These are phyloP conservation scores for Arremon aurantiirostris DNA, from an alignment of 2,797 vertebrate genomes.

Conservation along the genomic window DNA sequence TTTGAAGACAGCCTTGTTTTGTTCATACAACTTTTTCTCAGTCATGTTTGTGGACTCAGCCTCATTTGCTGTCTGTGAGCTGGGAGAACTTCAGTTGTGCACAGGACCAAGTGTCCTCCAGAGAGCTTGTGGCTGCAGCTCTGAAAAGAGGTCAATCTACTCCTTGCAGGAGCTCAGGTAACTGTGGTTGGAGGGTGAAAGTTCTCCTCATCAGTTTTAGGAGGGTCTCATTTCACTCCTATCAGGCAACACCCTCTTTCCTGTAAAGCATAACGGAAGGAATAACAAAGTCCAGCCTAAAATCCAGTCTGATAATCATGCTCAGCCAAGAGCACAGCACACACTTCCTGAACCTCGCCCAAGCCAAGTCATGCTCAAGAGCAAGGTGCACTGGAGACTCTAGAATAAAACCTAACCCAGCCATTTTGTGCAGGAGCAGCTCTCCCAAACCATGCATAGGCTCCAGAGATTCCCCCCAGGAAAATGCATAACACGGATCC, in stretches of 20 bases:
- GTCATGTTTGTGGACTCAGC: background rate
- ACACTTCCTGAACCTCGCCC: conserved; percentile 10
- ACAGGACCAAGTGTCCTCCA: background rate
- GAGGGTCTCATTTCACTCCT: background rate
- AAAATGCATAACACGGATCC: rapidly evolving
- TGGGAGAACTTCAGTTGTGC: background rate
- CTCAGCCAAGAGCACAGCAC: background rate
- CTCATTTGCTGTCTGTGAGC: background rate
- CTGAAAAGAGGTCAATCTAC: background rate
- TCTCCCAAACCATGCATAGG: background rate
- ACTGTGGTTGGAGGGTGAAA: background rate
- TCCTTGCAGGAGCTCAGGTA: background rate
- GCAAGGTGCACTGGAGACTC: background rate
- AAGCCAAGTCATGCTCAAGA: background rate
- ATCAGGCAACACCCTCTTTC: background rate
- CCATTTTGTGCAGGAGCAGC: background rate
- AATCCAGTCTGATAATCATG: background rate
- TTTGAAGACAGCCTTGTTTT: background rate
- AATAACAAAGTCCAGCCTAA: conserved; percentile 30
- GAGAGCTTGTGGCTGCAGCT: rapidly evolving
- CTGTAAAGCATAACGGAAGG: background rate
- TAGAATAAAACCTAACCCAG: background rate
- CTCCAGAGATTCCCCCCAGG: background rate
- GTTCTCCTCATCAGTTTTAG: background rate
- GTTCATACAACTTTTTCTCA: background rate